Conservation (phyloP, 2,888 invertebrate species). For the Brenthis daphne region DNA sequence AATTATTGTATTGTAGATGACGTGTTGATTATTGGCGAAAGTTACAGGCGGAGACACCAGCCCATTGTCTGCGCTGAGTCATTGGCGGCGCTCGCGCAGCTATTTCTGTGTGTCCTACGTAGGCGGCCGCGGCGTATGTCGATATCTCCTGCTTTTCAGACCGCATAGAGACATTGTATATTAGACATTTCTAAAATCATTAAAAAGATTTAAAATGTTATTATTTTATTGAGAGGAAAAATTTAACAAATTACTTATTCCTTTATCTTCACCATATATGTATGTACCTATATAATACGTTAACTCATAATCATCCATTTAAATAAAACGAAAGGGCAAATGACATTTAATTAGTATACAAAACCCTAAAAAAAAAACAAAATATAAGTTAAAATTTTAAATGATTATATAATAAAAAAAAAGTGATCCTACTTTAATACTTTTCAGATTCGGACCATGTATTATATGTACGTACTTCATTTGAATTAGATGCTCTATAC, state of each 20-base stretch:
- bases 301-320: no score
- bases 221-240: no score
- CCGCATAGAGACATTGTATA: slow-evolving; percentile 54
- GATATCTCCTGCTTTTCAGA: slow-evolving; percentile 54
- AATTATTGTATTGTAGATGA: not conserved
- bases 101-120: slow-evolving; percentile 70
- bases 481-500: not conserved
- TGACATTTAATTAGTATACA: no score
- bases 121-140: slow-evolving; percentile 50
- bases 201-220: no score
- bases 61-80: slow-evolving; percentile 75
- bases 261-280: no score
- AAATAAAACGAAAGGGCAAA: no score
- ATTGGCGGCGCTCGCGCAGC: slow-evolving; percentile 70
- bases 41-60: slow-evolving; percentile 62
- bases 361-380: not conserved
- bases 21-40: slow-evolving; percentile 58
- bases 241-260: no score
- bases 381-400: not conserved
- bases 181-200: slow-evolving; percentile 26
- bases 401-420: not conserved
- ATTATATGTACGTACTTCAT: not conserved
- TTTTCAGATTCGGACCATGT: not conserved
- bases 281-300: no score
- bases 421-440: not conserved